A percentile compares a stretch with the other conserved stretches of the same genome.
Evolutionary conservation across 2,888 invertebrate genomes (phyloP).

Genomic region (Sinelater perroti): DNA sequence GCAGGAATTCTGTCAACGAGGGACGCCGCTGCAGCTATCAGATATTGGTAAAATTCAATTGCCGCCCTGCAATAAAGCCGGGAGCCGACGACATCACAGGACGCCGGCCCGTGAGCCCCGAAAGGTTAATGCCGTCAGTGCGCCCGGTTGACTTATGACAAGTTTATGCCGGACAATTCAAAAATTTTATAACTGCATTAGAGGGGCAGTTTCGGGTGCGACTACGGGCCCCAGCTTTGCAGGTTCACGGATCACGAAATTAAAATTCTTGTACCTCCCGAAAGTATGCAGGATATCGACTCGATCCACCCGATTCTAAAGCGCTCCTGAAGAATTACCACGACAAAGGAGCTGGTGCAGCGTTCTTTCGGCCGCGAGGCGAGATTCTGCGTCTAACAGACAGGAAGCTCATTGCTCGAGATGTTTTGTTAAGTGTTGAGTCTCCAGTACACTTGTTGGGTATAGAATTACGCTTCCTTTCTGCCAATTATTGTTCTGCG

Average conservation of each 20-base stretch:
- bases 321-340: neutral
- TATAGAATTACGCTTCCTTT: slow-evolving; percentile 39
- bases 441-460: slow-evolving; percentile 35
- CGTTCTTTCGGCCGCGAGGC: slow-evolving; percentile 13
- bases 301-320: neutral
- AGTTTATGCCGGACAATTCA: slow-evolving; percentile 16
- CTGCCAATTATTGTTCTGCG: slow-evolving; percentile 32
- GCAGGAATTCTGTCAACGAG: slow-evolving; percentile 2
- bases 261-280: neutral
- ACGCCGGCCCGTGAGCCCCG: slow-evolving; percentile 8
- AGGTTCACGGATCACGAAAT: too few species aligned
- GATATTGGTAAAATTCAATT: slow-evolving; percentile 27
- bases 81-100: slow-evolving; percentile 28
- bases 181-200: slow-evolving; percentile 24
- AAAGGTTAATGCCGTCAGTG: slow-evolving; percentile 9
- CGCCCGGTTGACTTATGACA: slow-evolving; percentile 9
- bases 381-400: slow-evolving; percentile 19
- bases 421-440: slow-evolving; percentile 30
- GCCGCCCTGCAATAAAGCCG: slow-evolving; percentile 26
- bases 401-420: slow-evolving; percentile 33
- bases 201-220: neutral
- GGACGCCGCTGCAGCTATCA: slow-evolving; percentile 14
- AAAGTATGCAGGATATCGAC: neutral
- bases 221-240: too few species aligned
- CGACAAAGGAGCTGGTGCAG: neutral